Base-by-base conservation (phyloP, 2,888 invertebrate genomes). In the Meloe dianella region DNA sequence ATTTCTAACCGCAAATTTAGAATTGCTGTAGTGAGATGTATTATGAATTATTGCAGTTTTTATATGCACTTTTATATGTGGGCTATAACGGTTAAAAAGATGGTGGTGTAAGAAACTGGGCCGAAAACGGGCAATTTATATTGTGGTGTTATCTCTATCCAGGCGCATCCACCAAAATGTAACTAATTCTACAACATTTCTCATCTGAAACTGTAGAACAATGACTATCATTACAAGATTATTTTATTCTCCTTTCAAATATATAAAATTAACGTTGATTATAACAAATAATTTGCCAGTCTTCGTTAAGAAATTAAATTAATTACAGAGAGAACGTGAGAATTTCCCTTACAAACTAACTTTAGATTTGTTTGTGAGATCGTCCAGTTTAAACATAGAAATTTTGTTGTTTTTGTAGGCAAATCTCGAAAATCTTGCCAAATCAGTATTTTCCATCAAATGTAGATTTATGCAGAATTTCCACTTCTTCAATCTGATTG, bases 151-250 rank as follows among this genome's bases (percentile, higher is more conserved):
- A 51, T 51, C 51, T 51, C 51, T 51, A 51, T 24, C 22, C 51
- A 1, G 24, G 51, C 51, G 51, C 51, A 51, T 51, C 51, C 51
- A 51, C 51, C 51, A 51, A 51, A 51, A 51, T 51, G 51, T 51
- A 51, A 51, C 51, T 51, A 51, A 51, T 51, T 22, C 51, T 9
- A 12, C 5, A 6, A 10, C 22, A 51, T 51, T 22, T 22, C 51
- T 51, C 51, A 51, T 51, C 51, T 4, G 51, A 12, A 51, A 27
- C 27, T 22, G 6, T 17, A 5, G 5, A 51, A 51, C 51, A 51
- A 51, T 24, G 24, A 24, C 9, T 24, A 24, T 22, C 9, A 41
- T 41, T 51, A 51, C 22, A 41, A 41, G n/a, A n/a, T 20, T 10
- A 10, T 3, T 41, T 6, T 41, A 20, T 47, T 47, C 17, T 17